phyloP scores from a whole-genome alignment of 2,888 invertebrate genomes.

The Actias luna region DNA sequence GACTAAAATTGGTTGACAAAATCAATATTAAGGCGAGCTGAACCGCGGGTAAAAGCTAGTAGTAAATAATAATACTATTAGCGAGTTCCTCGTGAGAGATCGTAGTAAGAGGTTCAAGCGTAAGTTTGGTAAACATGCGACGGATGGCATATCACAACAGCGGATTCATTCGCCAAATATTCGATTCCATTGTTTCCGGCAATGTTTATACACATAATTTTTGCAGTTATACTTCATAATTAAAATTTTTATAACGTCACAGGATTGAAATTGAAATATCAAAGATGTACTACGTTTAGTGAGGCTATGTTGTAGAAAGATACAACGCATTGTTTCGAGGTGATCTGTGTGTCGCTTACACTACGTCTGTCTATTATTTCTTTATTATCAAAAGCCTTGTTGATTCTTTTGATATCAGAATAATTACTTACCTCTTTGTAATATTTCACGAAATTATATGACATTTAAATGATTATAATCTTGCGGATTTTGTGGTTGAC shows the following conservation, averaged over 20 bases:
- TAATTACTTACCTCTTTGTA: not conserved
- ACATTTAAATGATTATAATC: not conserved
- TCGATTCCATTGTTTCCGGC: slow-evolving; percentile 35
- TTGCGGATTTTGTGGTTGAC: not conserved
- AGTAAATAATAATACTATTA: not conserved
- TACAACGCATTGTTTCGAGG: too few species aligned
- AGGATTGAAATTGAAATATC: not conserved
- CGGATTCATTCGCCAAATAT: slow-evolving; percentile 46
- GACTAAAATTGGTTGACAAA: too few species aligned
- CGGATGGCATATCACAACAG: slow-evolving; percentile 50
- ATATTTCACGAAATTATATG: not conserved
- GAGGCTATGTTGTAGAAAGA: too few species aligned
- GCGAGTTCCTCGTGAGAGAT: not conserved
- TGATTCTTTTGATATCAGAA: not conserved
- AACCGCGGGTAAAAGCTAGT: not conserved
- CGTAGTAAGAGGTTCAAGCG: slow-evolving; percentile 1
- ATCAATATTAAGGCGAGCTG: too few species aligned
- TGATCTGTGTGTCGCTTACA: too few species aligned
- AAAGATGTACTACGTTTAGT: too few species aligned
- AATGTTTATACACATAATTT: slow-evolving; percentile 6
- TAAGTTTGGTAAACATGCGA: slow-evolving; percentile 58
- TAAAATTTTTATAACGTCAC: too few species aligned
- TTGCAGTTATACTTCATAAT: not conserved
- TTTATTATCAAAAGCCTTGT: not conserved
- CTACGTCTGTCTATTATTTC: too few species aligned